These are phyloP conservation scores for Panthera leo DNA, from an alignment of 2,113 vertebrate genomes.

Conservation along the genomic window DNA sequence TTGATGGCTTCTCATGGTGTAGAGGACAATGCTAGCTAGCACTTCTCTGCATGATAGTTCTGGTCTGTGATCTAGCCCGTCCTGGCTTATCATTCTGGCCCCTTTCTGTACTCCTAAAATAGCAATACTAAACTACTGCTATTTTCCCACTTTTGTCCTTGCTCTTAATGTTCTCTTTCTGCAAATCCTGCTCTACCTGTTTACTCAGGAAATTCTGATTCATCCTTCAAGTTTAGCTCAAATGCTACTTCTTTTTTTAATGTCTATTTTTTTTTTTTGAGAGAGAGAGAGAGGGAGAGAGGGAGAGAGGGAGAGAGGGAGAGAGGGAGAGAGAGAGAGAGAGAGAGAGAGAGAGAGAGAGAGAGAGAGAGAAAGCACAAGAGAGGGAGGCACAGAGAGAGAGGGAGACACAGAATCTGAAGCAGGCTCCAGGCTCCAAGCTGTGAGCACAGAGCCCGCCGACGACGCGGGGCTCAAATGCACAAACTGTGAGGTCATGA, in stretches of 20 bases:
- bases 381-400: too few species aligned
- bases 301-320: too few species aligned
- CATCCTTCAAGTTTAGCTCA: neutral
- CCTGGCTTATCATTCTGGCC: neutral
- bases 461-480: too few species aligned
- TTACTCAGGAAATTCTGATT: neutral
- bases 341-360: too few species aligned
- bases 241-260: neutral
- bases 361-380: too few species aligned
- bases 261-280: too few species aligned
- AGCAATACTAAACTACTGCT: neutral
- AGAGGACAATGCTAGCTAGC: neutral
- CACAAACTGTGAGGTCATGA: too few species aligned
- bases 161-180: neutral
- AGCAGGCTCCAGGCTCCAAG: too few species aligned
- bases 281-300: too few species aligned
- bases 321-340: too few species aligned
- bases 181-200: neutral
- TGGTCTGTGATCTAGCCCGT: neutral
- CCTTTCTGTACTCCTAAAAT: neutral
- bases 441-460: too few species aligned
- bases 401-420: too few species aligned
- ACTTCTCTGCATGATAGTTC: neutral
- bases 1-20: neutral
- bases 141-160: neutral